These are phyloP conservation scores for Arion vulgaris DNA, from an alignment of 1,140 invertebrate genomes.

Conservation along the genomic window DNA sequence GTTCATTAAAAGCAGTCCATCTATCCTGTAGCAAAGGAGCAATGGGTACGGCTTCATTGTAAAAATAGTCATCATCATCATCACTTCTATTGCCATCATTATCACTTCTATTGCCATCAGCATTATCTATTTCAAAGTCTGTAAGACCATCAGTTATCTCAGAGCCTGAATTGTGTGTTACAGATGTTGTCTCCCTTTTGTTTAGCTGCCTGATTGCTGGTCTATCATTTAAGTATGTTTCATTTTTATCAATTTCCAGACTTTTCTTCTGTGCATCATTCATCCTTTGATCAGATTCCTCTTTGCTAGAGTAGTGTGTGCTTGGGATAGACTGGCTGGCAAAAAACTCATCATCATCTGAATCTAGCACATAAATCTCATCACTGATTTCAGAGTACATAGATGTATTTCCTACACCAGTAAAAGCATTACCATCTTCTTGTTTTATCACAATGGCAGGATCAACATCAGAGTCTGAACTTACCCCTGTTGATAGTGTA, in stretches of 20 bases:
- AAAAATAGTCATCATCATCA: background rate
- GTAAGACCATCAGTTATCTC: background rate
- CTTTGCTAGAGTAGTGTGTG: background rate
- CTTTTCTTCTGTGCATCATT: background rate
- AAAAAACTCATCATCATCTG: slow-evolving; percentile 14
- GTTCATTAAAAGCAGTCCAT: background rate
- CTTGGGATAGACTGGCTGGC: background rate
- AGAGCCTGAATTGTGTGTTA: background rate
- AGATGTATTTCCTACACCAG: background rate
- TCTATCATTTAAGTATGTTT: background rate
- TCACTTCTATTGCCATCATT: background rate
- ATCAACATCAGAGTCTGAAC: background rate
- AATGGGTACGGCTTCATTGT: background rate
- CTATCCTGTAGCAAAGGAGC: background rate
- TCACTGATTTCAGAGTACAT: background rate
- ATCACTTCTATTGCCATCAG: background rate
- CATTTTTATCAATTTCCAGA: background rate
- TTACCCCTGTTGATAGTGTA: background rate
- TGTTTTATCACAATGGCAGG: background rate
- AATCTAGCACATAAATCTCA: slow-evolving; percentile 10
- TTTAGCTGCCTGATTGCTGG: background rate
- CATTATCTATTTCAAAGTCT: background rate
- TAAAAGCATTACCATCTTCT: background rate
- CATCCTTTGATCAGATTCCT: background rate
- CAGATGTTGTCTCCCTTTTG: background rate